Evolutionary conservation across 2,797 vertebrate species (phyloP).

Genomic region (Megalops cyprinoides): DNA sequence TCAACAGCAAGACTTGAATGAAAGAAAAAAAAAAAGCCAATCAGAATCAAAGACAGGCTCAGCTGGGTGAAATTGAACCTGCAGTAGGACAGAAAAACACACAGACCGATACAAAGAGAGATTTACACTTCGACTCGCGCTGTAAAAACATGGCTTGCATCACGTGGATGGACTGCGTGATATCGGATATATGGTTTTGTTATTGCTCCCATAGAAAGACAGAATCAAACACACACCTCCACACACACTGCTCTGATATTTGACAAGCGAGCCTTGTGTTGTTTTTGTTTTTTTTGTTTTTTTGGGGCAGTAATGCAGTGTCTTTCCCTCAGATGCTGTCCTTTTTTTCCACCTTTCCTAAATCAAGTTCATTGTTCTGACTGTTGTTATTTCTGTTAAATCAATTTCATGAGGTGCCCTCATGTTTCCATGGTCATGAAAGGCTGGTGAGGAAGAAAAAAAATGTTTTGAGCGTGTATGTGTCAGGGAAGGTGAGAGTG

Average conservation of each 20-base stretch:
- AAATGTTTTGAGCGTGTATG: constrained; percentile 52
- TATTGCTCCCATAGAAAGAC: constrained; percentile 61
- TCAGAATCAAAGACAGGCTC: constrained; percentile 69
- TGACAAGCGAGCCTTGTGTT: constrained; percentile 71
- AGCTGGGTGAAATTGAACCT: constrained; percentile 71
- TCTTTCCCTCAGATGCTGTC: constrained; percentile 74
- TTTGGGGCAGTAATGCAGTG: constrained; percentile 72
- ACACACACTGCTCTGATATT: constrained; percentile 69
- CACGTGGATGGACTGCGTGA: constrained; percentile 66
- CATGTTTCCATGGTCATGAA: constrained; percentile 44
- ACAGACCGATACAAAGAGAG: constrained; percentile 74
- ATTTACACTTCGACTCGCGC: constrained; percentile 71
- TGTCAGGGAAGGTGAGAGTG: constrained; percentile 50
- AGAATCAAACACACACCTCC: constrained; percentile 68
- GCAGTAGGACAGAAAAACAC: constrained; percentile 70
- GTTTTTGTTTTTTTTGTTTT: constrained; percentile 58
- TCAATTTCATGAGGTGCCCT: constrained; percentile 72
- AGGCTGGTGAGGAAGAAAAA: constrained; percentile 63
- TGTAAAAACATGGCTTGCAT: constrained; percentile 76
- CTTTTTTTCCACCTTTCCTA: constrained; percentile 75
- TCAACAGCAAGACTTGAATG: constrained; percentile 80
- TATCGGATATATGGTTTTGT: constrained; percentile 69
- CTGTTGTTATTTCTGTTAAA: constrained; percentile 72
- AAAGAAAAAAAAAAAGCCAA: constrained; percentile 60
- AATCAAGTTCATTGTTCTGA: constrained; percentile 70